Base-by-base conservation (phyloP, 1,140 invertebrate genomes). In the Lucilia cuprina region DNA sequence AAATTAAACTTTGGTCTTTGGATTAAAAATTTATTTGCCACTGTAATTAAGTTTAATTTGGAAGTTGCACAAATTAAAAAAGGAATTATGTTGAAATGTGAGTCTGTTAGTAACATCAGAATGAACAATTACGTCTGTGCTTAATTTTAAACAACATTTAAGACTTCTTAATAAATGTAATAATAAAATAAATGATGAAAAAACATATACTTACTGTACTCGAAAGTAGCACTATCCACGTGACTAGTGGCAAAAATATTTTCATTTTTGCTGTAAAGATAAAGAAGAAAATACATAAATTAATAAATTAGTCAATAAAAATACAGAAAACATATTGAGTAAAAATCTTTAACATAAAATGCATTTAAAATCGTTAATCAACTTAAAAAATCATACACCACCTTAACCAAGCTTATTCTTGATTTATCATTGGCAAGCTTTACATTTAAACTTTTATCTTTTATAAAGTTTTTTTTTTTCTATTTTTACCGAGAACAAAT, bases 231-330 rank as follows among this genome's bases (percentile, higher is more conserved):
- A 93, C 91, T 92, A 94, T 93, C 94, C 94, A 94, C 91, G 92
- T 93, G 93, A 94, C 93, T 93, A 94, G 93, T 92, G 93, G 93
- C 93, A 94, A 94, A 93, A 94, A 93, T 93, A 93, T 92, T 93
- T 94, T 94, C 94, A 94, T 94, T 93, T 94, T 94, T 92, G 93
- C 94, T 94, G 92, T 60, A 93, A 93, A 88, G 87, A 91, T 85
- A 91, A 87, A 86, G 87, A 87, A 87, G 83, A 85, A 84, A 83
- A 84, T 83, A 84, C 41, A 41, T 41, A 41, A 41, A 41, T 55
- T 55, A 55, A 55, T 55, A 55, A 13, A 77, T 74, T 17, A 55
- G 7, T 55, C 50, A 55, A 55, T 55, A n/a, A 55, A 49, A 55
- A 55, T 0, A 55, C 50, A 55, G 0, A 55, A 17, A 55, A 55